These are phyloP conservation scores for Pseudopleuronectes americanus DNA, from an alignment of 2,797 vertebrate species.

Conservation along the genomic window DNA sequence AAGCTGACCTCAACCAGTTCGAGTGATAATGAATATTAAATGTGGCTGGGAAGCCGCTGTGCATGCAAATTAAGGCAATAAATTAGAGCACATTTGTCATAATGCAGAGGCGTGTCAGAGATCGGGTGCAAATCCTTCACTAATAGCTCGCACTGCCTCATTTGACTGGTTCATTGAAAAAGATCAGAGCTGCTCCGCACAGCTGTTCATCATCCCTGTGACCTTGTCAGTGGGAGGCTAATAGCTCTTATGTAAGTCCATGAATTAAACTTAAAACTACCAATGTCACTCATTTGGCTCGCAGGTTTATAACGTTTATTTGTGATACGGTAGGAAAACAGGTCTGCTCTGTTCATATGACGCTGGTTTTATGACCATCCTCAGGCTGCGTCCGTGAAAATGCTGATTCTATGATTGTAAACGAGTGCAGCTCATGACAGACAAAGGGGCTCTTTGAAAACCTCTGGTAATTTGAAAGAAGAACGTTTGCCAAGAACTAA, in stretches of 20 bases:
- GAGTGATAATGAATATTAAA: slow-evolving; percentile 13
- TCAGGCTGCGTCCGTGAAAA: slow-evolving; percentile 46
- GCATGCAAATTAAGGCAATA: slow-evolving; percentile 16
- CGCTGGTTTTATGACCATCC: slow-evolving; percentile 30
- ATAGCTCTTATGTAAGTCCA: slow-evolving; percentile 53
- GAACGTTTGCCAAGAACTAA: slow-evolving; percentile 24
- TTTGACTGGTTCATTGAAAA: slow-evolving; percentile 53
- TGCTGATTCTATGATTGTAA: slow-evolving; percentile 35
- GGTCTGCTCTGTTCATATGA: slow-evolving; percentile 33
- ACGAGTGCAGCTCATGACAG: slow-evolving; percentile 28
- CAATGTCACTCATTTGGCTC: slow-evolving; percentile 47
- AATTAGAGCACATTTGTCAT: slow-evolving; percentile 19
- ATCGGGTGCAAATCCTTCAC: slow-evolving; percentile 38
- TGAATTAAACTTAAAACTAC: slow-evolving; percentile 46
- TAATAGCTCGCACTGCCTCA: slow-evolving; percentile 43
- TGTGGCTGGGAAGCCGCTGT: slow-evolving; percentile 5
- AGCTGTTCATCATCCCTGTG: slow-evolving; percentile 54
- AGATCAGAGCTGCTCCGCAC: slow-evolving; percentile 31
- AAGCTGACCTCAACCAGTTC: slow-evolving; percentile 7
- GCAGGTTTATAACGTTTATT: slow-evolving; percentile 30
- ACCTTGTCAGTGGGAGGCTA: slow-evolving; percentile 58
- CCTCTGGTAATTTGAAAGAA: slow-evolving; percentile 23
- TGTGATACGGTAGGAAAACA: slow-evolving; percentile 29
- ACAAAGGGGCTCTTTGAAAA: slow-evolving; percentile 33
- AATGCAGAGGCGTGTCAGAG: slow-evolving; percentile 36